Base-by-base conservation (phyloP, 2,113 vertebrate species). In the Brachirus orientalis region DNA sequence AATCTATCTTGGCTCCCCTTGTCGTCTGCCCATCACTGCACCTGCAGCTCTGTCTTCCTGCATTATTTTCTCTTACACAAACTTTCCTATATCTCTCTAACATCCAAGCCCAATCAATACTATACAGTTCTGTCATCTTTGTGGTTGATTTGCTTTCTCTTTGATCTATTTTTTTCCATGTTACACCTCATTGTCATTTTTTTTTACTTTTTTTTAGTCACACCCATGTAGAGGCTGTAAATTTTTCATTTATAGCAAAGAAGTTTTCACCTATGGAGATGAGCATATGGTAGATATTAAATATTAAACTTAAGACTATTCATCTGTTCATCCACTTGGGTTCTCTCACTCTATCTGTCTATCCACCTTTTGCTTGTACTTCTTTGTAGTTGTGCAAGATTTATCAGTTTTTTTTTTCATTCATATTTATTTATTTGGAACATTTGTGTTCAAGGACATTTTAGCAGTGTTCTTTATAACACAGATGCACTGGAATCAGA, bases 211-310 rank as follows among this genome's bases (percentile, higher is more conserved):
- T 17, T 28, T 22, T 43, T 56, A 61, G 16, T 66, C 63, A 64
- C 77, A 46, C 73, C 76, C 61, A 69, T 73, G 64, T 69, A 73
- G 70, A 68, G 63, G 19, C 75, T 80, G 58, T 61, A 74, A 75
- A 83, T 82, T 36, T 48, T 50, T 88, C 67, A 83, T 86, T 80
- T 71, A 77, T 70, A 64, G 72, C 56, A 64, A 75, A 62, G 72
- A 67, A 33, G 58, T 61, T 60, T 73, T 85, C 63, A 84, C 84
- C 84, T 89, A 84, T 74, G 79, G 89, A 83, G 80, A 78, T 17
- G 63, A 86, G 69, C 85, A 87, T 87, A 87, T 87, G 79, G 85
- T 44, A 71, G 74, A 58, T 85, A 87, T 90, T 72, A 88, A 87
- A 88, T 75, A 83, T 86, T 70, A 62, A 86, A 62, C 71, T 80